phyloP scores from a whole-genome alignment of 2,888 invertebrate genomes.

The Leucoptera coffeella region DNA sequence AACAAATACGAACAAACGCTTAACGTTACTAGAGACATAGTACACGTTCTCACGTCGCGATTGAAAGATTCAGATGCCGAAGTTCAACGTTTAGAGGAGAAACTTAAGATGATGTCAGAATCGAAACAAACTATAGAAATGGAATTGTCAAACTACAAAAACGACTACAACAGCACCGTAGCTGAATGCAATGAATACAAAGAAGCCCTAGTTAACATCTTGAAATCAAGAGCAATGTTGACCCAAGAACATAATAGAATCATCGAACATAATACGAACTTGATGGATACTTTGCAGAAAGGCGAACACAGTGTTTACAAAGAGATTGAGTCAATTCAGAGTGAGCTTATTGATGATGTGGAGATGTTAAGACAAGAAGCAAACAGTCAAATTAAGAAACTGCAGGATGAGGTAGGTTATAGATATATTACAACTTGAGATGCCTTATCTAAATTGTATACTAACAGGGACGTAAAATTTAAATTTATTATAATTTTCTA shows the following conservation, averaged over 20 bases:
- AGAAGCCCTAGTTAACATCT: slow-evolving; percentile 36
- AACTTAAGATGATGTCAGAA: slow-evolving; percentile 20
- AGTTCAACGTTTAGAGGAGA: slow-evolving; percentile 46
- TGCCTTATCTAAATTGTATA: too few relatives aligned
- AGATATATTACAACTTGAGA: too few relatives aligned
- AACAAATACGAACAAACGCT: slow-evolving; percentile 54
- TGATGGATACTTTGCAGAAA: slow-evolving; percentile 40
- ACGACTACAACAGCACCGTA: slow-evolving; percentile 21
- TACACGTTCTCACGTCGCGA: slow-evolving; percentile 51
- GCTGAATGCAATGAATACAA: slow-evolving; percentile 41
- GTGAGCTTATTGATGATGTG: slow-evolving; percentile 40
- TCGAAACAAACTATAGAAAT: slow-evolving; percentile 26
- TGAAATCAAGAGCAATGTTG: slow-evolving; percentile 38
- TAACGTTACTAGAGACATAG: slow-evolving; percentile 50
- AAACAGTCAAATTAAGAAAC: slow-evolving; percentile 26
- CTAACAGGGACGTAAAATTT: too few relatives aligned
- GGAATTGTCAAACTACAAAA: slow-evolving; percentile 26
- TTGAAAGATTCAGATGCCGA: slow-evolving; percentile 55
- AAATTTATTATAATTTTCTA: too few relatives aligned
- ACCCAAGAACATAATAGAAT: slow-evolving; percentile 40
- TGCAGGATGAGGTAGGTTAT: slow-evolving; percentile 33
- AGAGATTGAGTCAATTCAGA: slow-evolving; percentile 36
- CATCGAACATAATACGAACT: slow-evolving; percentile 41
- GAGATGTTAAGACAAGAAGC: slow-evolving; percentile 37
- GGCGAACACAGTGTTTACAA: slow-evolving; percentile 42